phyloP scores from a whole-genome alignment of 2,797 vertebrate genomes.

The Pygocentrus nattereri region DNA sequence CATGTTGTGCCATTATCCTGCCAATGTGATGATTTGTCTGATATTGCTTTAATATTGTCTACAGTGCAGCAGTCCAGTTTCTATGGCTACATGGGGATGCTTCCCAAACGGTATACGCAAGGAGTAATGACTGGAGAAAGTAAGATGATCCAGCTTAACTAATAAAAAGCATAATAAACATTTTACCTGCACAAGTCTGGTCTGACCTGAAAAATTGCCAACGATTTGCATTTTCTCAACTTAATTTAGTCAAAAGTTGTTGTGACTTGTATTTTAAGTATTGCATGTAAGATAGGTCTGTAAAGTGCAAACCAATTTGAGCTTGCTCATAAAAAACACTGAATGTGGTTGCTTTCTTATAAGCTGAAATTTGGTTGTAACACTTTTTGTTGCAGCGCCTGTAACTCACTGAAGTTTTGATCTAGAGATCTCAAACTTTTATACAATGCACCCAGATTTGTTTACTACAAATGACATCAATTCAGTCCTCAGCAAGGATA shows the following conservation, averaged over 20 bases:
- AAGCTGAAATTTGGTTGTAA: background rate
- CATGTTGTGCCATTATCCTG: slow-evolving; percentile 39
- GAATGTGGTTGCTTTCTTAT: no score
- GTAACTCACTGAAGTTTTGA: background rate
- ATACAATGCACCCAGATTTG: slow-evolving; percentile 1
- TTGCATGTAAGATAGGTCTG: no score
- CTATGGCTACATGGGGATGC: slow-evolving; percentile 98
- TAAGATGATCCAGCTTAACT: slow-evolving; percentile 25
- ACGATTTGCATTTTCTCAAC: no score
- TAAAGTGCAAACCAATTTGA: no score
- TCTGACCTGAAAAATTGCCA: no score
- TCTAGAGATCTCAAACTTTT: slow-evolving; percentile 6
- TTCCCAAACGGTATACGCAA: slow-evolving; percentile 97
- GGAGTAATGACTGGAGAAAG: slow-evolving; percentile 94
- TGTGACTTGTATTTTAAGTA: no score
- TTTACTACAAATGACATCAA: no score
- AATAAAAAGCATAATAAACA: background rate
- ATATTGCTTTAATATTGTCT: slow-evolving; percentile 61
- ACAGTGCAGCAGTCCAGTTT: slow-evolving; percentile 99
- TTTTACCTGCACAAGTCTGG: no score
- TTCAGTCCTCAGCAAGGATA: no score
- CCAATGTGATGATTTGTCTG: slow-evolving; percentile 47
- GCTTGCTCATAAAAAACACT: no score
- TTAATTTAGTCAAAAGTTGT: no score
- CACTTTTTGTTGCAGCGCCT: background rate